These are phyloP conservation scores for Ploceus nigricollis DNA, from an alignment of 2,113 vertebrate genomes.

Conservation along the genomic window DNA sequence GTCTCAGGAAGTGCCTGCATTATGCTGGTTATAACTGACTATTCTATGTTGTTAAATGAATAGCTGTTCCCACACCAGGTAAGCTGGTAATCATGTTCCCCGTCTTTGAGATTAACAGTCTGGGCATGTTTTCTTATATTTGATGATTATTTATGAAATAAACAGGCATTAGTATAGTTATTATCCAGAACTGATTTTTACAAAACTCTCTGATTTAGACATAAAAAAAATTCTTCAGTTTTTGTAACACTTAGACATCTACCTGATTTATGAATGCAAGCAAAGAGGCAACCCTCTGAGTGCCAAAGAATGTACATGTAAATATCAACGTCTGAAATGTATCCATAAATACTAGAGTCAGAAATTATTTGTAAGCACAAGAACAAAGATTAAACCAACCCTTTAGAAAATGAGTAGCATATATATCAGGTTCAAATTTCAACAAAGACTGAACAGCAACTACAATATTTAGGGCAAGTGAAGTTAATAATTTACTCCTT, in stretches of 20 bases:
- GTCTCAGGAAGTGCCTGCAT: neutral
- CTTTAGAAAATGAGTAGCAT: neutral
- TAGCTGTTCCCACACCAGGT: neutral
- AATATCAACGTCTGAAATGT: neutral
- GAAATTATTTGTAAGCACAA: constrained; percentile 15
- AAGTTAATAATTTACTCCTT: neutral
- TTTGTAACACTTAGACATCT: neutral
- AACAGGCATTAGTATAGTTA: neutral
- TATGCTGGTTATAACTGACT: neutral
- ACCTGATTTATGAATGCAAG: neutral
- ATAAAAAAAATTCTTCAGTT: neutral
- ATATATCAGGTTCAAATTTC: neutral
- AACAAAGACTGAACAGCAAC: neutral
- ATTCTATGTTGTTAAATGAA: neutral
- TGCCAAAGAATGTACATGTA: neutral
- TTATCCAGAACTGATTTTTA: neutral
- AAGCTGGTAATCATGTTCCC: neutral
- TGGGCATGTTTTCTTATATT: neutral
- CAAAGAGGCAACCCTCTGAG: neutral
- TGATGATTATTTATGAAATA: neutral
- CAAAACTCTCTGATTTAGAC: neutral
- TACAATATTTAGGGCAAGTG: neutral
- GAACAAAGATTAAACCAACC: constrained; percentile 12
- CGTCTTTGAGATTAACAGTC: neutral
- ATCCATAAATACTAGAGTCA: neutral